Percentiles rank a stretch among this genome's conserved stretches.
phyloP scores from a whole-genome alignment of 23 tunicate species.

The Ciona savignyi region DNA sequence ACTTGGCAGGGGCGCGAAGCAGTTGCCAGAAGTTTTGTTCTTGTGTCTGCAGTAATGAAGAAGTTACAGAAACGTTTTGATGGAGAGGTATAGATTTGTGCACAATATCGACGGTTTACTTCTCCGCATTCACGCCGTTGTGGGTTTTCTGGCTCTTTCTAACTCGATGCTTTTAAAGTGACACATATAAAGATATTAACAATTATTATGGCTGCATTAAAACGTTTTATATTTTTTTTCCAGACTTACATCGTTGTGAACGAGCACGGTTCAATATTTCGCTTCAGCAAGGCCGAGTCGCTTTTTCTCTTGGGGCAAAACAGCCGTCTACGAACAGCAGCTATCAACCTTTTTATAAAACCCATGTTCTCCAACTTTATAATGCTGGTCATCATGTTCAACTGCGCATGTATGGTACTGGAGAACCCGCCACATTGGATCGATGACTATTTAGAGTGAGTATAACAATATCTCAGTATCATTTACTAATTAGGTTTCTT shows the following conservation, averaged over 20 bases:
- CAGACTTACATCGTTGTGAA: conserved; percentile 79
- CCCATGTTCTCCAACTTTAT: conserved; percentile 74
- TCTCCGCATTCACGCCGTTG: too few relatives aligned
- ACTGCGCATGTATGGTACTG: conserved; percentile 77
- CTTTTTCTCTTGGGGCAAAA: conserved; percentile 47
- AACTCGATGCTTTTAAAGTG: too few relatives aligned
- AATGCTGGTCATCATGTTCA: conserved; percentile 62
- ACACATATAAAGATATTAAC: too few relatives aligned
- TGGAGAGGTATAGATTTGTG: too few relatives aligned
- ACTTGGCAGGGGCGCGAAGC: conserved; percentile 6
- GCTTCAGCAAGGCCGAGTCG: conserved; percentile 74
- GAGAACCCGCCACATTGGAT: conserved; percentile 67
- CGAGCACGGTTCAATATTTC: conserved; percentile 58
- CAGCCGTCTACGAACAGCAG: conserved; percentile 29
- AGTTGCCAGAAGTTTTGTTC: background rate
- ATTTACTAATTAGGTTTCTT: too few relatives aligned
- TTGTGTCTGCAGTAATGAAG: background rate
- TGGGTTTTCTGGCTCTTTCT: too few relatives aligned
- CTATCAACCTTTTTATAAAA: conserved; percentile 44
- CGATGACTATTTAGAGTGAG: conserved; percentile 68
- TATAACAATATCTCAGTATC: too few relatives aligned
- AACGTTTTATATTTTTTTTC: too few relatives aligned
- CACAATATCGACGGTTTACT: too few relatives aligned
- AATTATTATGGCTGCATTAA: too few relatives aligned
- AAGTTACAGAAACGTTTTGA: background rate